Evolutionary conservation across 2,113 vertebrate genomes (phyloP).

Genomic region (Phyllostomus discolor): DNA sequence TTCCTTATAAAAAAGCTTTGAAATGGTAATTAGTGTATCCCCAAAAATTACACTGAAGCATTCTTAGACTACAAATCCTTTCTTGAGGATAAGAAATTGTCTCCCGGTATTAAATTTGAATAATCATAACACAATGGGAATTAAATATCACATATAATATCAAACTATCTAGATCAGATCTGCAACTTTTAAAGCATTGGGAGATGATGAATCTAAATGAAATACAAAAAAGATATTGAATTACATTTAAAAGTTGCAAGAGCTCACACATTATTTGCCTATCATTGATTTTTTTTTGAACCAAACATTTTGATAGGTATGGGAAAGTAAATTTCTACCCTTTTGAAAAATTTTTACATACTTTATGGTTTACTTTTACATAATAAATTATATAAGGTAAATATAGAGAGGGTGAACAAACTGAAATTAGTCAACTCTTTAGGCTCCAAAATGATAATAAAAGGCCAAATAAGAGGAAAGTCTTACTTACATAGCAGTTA

Average conservation of each 20-base stretch:
- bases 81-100: constrained; percentile 1
- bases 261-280: neutral
- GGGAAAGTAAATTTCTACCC: neutral
- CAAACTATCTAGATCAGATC: neutral
- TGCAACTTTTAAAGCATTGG: neutral
- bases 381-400: neutral
- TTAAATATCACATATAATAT: neutral
- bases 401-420: neutral
- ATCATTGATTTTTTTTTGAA: neutral
- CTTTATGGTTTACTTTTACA: neutral
- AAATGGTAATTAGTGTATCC: neutral
- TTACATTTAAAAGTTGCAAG: constrained; percentile 16
- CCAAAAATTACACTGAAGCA: neutral
- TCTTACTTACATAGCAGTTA: neutral
- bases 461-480: neutral
- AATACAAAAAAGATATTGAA: neutral
- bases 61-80: neutral
- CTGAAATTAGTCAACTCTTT: neutral
- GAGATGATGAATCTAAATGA: neutral
- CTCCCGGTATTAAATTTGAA: neutral
- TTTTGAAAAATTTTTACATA: neutral
- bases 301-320: neutral
- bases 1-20: constrained; percentile 14
- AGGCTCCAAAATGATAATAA: neutral
- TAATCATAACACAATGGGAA: neutral